Evolutionary conservation across 2,888 invertebrate species (phyloP).

Genomic region (Kuschelorhynchus macadamiae): DNA sequence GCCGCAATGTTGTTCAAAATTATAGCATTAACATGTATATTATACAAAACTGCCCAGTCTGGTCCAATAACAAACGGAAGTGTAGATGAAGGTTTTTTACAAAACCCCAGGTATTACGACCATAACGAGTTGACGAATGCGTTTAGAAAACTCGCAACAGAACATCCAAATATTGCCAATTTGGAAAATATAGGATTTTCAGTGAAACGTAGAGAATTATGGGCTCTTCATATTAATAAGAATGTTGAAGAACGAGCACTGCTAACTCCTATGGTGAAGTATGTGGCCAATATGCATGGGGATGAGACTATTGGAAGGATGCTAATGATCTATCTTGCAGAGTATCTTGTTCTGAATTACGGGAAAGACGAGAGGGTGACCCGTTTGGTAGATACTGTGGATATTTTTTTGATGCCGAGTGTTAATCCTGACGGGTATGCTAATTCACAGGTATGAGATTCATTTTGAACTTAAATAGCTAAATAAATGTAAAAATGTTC

Average conservation of each 20-base stretch:
- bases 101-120: slow-evolving; percentile 76
- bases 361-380: slow-evolving; percentile 80
- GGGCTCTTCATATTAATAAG: slow-evolving; percentile 85
- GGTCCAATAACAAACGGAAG: slow-evolving; percentile 29
- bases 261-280: slow-evolving; percentile 89
- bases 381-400: slow-evolving; percentile 85
- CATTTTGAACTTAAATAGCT: background rate
- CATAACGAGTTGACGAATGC: slow-evolving; percentile 80
- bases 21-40: slow-evolving; percentile 15
- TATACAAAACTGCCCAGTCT: slow-evolving; percentile 17
- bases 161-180: slow-evolving; percentile 79
- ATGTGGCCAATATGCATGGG: slow-evolving; percentile 96
- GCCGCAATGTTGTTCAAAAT: slow-evolving; percentile 33
- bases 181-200: slow-evolving; percentile 88
- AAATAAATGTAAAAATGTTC: no score
- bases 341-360: slow-evolving; percentile 86
- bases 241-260: slow-evolving; percentile 74
- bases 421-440: slow-evolving; percentile 99
- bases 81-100: slow-evolving; percentile 72
- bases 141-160: slow-evolving; percentile 74
- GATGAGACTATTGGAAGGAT: slow-evolving; percentile 91
- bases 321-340: slow-evolving; percentile 84
- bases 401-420: slow-evolving; percentile 96
- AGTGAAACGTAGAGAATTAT: slow-evolving; percentile 83
- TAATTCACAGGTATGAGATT: slow-evolving; percentile 76